Percentiles rank a stretch among this genome's conserved stretches.
phyloP scores from a whole-genome alignment of 1,140 invertebrate species.

The Chironomus striatipennis region DNA sequence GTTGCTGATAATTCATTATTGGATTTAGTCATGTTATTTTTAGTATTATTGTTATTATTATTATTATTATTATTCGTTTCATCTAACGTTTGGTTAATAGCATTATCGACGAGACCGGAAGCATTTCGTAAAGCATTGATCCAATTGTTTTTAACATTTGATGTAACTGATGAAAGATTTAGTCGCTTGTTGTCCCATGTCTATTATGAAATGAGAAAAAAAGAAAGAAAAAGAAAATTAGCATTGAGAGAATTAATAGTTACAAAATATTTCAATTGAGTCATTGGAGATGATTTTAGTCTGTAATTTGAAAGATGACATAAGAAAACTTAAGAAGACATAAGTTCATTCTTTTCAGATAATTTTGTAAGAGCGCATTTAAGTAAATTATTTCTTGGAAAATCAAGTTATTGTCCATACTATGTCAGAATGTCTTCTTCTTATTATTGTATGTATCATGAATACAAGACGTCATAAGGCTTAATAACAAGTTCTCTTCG shows the following conservation, averaged over 20 bases:
- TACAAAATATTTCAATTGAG: background rate
- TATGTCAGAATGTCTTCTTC: no score
- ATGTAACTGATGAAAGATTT: slow-evolving; percentile 80
- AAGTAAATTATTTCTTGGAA: background rate
- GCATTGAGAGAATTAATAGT: no score
- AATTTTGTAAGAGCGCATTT: background rate
- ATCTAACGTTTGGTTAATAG: slow-evolving; percentile 35
- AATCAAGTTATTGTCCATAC: no score
- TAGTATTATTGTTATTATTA: no score
- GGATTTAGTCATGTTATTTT: slow-evolving; percentile 41
- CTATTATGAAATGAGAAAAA: slow-evolving; percentile 45
- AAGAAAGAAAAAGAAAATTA: slow-evolving; percentile 25
- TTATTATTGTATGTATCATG: no score
- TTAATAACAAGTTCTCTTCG: no score
- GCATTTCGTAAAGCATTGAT: slow-evolving; percentile 75
- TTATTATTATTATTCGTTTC: slow-evolving; percentile 48
- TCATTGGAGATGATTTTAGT: background rate
- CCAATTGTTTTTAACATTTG: slow-evolving; percentile 87
- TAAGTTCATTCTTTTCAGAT: background rate
- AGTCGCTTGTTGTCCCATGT: slow-evolving; percentile 72
- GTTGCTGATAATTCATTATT: background rate
- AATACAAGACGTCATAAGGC: no score
- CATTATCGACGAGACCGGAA: slow-evolving; percentile 46
- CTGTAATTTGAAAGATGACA: background rate
- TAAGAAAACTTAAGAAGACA: background rate